A percentile compares a stretch with the other conserved stretches of the same genome.
Evolutionary conservation across 2,797 vertebrate species (phyloP).

Genomic region (Falco peregrinus): DNA sequence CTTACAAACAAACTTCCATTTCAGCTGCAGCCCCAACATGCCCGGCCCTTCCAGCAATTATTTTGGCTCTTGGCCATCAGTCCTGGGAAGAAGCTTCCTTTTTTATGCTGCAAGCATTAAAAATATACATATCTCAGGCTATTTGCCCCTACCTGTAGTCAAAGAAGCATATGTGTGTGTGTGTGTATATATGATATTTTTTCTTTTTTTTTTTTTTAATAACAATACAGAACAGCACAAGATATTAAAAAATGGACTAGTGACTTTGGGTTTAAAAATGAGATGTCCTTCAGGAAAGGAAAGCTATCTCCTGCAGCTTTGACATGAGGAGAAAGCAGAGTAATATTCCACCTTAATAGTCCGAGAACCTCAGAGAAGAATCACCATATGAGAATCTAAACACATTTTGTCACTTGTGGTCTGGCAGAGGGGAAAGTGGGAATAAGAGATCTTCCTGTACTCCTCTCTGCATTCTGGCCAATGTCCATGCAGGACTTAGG

Average conservation of each 20-base stretch:
- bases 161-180: background rate
- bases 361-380: background rate
- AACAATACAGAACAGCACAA: background rate
- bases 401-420: background rate
- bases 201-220: background rate
- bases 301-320: background rate
- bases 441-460: background rate
- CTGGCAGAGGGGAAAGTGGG: background rate
- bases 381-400: background rate
- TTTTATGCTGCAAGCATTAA: conserved; percentile 26
- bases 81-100: conserved; percentile 67
- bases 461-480: background rate
- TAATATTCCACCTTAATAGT: background rate
- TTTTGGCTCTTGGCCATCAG: conserved; percentile 41
- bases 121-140: background rate
- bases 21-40: conserved; percentile 34
- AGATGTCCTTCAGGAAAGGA: background rate
- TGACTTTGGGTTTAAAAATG: background rate
- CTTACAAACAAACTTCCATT: conserved; percentile 16
- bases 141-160: background rate
- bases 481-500: background rate
- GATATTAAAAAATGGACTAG: background rate
- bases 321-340: background rate
- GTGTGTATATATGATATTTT: background rate
- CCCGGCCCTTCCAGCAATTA: conserved; percentile 36